phyloP scores from a whole-genome alignment of 2,113 vertebrate genomes.

The Colinus virginianus region DNA sequence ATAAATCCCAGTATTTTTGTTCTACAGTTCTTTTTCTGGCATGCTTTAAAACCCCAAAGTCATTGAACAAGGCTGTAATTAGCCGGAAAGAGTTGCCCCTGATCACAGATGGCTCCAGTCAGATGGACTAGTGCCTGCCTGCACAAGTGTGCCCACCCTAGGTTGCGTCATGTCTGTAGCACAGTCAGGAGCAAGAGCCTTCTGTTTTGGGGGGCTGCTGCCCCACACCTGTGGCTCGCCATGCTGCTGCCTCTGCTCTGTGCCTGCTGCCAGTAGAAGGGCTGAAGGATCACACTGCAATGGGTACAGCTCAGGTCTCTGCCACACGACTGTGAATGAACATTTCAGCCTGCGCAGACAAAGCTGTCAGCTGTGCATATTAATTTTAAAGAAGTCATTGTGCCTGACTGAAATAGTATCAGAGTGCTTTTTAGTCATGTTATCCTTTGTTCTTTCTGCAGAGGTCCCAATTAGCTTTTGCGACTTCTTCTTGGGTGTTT shows the following conservation, averaged over 20 bases:
- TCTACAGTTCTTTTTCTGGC: conserved; percentile 3
- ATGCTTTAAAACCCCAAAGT: neutral
- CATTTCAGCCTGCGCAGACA: neutral
- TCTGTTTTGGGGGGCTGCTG: neutral
- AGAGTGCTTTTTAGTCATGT: neutral
- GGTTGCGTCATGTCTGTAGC: neutral
- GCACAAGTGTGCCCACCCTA: neutral
- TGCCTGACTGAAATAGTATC: neutral
- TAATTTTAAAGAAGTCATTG: neutral
- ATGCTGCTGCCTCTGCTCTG: neutral
- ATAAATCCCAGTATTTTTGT: conserved; percentile 13
- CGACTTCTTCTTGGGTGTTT: conserved; percentile 43
- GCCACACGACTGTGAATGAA: neutral
- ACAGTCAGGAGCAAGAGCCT: neutral
- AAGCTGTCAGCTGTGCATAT: neutral
- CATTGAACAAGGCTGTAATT: neutral
- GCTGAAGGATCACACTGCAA: neutral
- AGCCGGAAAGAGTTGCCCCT: neutral
- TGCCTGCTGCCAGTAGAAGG: fast-evolving
- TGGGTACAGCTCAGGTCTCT: neutral
- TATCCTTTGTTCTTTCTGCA: conserved; percentile 5
- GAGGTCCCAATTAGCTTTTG: neutral
- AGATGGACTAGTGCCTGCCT: neutral
- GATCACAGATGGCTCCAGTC: neutral
- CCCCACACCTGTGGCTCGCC: neutral